Evolutionary conservation across 2,113 vertebrate genomes (phyloP).

Genomic region (Jaculus jaculus): DNA sequence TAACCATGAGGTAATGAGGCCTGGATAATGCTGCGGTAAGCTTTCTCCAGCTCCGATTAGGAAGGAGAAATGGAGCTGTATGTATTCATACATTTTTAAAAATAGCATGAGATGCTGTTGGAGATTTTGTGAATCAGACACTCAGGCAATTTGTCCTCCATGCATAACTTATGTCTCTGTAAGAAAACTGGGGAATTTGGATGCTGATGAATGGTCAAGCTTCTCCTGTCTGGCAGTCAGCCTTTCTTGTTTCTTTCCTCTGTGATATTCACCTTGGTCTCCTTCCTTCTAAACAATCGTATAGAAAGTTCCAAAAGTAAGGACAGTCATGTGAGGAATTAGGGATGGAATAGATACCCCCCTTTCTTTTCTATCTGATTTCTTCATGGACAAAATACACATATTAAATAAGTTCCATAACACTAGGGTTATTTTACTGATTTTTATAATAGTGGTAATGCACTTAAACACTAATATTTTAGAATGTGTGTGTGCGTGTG

Average conservation of each 20-base stretch:
- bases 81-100: conserved; percentile 47
- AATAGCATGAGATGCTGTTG: conserved; percentile 46
- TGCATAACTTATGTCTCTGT: not conserved
- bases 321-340: conserved; percentile 26
- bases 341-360: not conserved
- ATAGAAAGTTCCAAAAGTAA: conserved; percentile 38
- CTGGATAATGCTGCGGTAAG: conserved; percentile 56
- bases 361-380: not conserved
- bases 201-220: conserved; percentile 15
- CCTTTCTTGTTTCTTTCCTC: conserved; percentile 28
- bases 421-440: not conserved
- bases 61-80: conserved; percentile 59
- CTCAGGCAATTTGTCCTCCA: conserved; percentile 47
- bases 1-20: conserved; percentile 67
- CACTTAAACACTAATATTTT: not conserved
- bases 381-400: not conserved
- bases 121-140: conserved; percentile 43
- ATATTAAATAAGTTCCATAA: not conserved
- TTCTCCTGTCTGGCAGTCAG: conserved; percentile 53
- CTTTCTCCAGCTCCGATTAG: conserved; percentile 57
- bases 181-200: conserved; percentile 2
- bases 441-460: not conserved
- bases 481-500: not conserved
- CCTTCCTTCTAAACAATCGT: not conserved
- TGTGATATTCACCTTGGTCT: conserved; percentile 37